phyloP scores from a whole-genome alignment of 2,113 vertebrate species.

The Cathartes aura region DNA sequence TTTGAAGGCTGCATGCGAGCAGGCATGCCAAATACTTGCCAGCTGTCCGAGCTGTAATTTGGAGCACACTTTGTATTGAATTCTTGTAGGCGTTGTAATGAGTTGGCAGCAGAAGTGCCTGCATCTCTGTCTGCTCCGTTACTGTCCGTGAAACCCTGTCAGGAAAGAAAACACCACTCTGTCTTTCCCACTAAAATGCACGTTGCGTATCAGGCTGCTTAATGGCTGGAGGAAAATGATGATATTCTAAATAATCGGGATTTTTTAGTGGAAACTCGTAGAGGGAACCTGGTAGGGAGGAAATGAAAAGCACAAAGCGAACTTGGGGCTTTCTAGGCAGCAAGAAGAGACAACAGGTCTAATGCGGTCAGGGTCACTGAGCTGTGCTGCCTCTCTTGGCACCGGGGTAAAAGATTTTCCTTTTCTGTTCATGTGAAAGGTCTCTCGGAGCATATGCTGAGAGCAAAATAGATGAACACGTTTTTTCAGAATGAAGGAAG shows the following conservation, averaged over 20 bases:
- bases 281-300: neutral
- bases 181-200: neutral
- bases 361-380: fast-evolving
- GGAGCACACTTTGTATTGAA: neutral
- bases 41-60: neutral
- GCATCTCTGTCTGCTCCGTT: neutral
- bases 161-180: neutral
- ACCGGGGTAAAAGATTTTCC: neutral
- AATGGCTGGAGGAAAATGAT: neutral
- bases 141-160: fast-evolving
- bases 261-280: neutral
- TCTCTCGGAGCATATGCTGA: neutral
- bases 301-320: neutral
- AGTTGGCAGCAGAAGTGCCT: neutral
- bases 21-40: neutral
- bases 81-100: neutral
- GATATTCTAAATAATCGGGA: neutral
- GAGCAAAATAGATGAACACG: fast-evolving
- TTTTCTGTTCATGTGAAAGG: neutral
- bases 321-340: neutral
- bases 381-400: neutral
- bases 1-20: neutral
- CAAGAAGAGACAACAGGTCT: neutral
- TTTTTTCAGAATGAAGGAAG: neutral
- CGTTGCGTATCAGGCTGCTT: fast-evolving